These are phyloP conservation scores for Lepisosteus oculatus DNA, from an alignment of 2,113 vertebrate species.

Conservation along the genomic window DNA sequence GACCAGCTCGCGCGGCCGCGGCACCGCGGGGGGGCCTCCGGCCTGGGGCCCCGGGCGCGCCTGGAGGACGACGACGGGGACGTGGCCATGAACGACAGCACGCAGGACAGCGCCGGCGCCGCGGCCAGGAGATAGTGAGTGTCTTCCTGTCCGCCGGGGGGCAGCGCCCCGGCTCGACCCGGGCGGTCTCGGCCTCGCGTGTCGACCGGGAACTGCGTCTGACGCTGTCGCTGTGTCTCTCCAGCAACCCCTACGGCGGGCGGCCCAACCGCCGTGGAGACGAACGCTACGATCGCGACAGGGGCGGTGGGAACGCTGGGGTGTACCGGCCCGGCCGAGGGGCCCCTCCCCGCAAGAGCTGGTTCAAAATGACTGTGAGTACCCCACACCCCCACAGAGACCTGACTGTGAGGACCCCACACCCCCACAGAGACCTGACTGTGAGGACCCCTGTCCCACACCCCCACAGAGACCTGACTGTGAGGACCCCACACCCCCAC, in stretches of 20 bases:
- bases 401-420: too few relatives aligned
- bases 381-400: background rate
- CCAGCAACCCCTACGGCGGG: conserved; percentile 67
- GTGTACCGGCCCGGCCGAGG: conserved; percentile 20
- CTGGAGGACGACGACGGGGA: conserved; percentile 69
- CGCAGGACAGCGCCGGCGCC: conserved; percentile 56
- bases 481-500: too few relatives aligned
- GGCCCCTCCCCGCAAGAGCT: conserved; percentile 43
- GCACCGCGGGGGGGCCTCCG: conserved; percentile 43
- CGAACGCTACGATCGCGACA: conserved; percentile 60
- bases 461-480: too few relatives aligned
- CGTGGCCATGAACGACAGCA: conserved; percentile 69
- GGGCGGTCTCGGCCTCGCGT: too few relatives aligned
- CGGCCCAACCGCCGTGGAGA: conserved; percentile 60
- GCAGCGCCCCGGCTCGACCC: background rate
- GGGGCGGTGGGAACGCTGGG: conserved; percentile 42
- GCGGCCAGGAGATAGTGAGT: conserved; percentile 73
- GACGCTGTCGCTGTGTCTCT: background rate
- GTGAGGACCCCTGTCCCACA: too few relatives aligned
- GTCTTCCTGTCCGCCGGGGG: background rate
- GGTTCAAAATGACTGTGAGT: conserved; percentile 74
- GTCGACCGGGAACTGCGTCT: background rate
- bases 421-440: too few relatives aligned
- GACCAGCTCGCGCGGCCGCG: conserved; percentile 63
- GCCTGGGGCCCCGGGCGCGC: conserved; percentile 46